Evolutionary conservation across 2,888 invertebrate genomes (phyloP), one percentile per base, ranked within the genome.

Genomic region (Scaptomyza parva): DNA sequence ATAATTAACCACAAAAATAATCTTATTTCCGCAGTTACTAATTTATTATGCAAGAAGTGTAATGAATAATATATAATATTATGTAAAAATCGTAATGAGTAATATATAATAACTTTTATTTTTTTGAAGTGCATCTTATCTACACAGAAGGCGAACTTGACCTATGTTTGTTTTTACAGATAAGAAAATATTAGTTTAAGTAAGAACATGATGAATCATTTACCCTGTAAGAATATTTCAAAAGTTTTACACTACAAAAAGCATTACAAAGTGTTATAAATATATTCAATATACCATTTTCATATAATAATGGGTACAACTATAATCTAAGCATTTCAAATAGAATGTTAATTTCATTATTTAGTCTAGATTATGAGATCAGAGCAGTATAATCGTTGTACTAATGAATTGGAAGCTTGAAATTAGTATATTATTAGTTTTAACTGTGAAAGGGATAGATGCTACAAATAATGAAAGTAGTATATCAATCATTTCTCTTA

Each of bases 111-210:
- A 17, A 17, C 17, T 9, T 3, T 1, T 7, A 7, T 14, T 37
- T 9, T 37, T 37, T 30, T 12, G 0, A 37, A 14, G 17, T 37
- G 35, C 35, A 17, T 8, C 17, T 37, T 62, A 61, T 55, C 45
- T 28, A 20, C 0, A 9, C 30, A 22, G 40, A 18, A 37, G 33
- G 14, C 40, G 37, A 30, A 69, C 61, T 65, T 81, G 76, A 77
- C 64, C 76, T 69, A 70, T 44, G 61, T 26, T 40, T 43, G n/a
- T 48, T 54, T 52, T 44, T 33, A 17, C 26, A 55, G 75, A 77
- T 77, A 78, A 74, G 59, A 28, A 35, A 45, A 45, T 45, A 8
- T n/a, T n/a, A n/a, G n/a, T n/a, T n/a, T n/a, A 17, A 17, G 5
- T 0, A 17, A 12, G 9, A 2, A 17, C 3, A 28, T 2, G 17